These are phyloP conservation scores for Propithecus deckenii DNA, from an alignment of 2,797 vertebrate species.

Conservation along the genomic window DNA sequence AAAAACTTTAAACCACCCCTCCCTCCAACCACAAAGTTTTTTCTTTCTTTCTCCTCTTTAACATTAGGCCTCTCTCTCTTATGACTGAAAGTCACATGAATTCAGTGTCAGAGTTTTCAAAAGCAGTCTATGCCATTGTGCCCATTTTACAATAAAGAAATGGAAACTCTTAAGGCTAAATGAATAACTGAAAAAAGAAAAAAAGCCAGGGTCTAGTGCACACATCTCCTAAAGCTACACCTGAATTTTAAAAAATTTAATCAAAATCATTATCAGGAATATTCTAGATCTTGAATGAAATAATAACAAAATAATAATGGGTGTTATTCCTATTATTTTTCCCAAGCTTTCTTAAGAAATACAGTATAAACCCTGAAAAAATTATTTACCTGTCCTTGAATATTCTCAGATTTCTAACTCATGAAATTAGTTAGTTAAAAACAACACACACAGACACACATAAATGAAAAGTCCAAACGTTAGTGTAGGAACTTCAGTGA, in stretches of 20 bases:
- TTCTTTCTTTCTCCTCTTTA: neutral
- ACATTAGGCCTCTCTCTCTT: neutral
- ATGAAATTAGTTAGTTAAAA: slow-evolving; percentile 3
- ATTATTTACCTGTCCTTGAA: neutral
- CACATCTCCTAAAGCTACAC: neutral
- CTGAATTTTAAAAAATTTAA: neutral
- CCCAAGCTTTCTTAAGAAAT: slow-evolving; percentile 7
- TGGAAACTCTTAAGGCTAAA: neutral
- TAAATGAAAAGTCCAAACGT: neutral
- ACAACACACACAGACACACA: neutral
- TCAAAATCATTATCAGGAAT: neutral
- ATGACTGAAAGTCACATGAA: neutral
- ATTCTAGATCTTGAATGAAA: neutral
- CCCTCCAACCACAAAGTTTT: neutral
- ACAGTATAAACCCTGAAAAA: neutral
- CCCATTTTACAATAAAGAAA: neutral
- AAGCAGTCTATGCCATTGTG: neutral
- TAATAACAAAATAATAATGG: neutral
- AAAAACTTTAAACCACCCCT: neutral
- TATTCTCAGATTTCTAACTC: slow-evolving; percentile 1
- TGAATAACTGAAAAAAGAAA: neutral
- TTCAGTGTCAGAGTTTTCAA: neutral
- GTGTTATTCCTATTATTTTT: neutral
- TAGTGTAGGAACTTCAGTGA: neutral
- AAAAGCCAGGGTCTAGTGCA: neutral